Evolutionary conservation across 2,888 invertebrate species (phyloP), one percentile per base, ranked within the genome.

Genomic region (Stegophylla sp.): DNA sequence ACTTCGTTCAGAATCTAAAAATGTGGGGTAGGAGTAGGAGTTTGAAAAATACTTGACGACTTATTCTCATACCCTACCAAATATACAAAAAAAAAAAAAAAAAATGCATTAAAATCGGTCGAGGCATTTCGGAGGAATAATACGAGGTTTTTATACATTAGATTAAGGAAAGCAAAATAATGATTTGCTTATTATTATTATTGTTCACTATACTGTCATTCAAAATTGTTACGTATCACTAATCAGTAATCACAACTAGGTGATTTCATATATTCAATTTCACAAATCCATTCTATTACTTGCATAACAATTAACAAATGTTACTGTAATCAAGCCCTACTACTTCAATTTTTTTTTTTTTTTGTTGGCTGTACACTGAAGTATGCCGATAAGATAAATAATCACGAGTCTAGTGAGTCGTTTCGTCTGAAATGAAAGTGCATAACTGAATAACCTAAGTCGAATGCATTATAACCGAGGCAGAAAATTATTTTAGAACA

Each of bases 391-490:
- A 28, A 51, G 69, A 69, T 51, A 69, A 69, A 53, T n/a, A 12
- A 53, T 69, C 69, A 69, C 69, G 69, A 69, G 69, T 69, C 12
- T 34, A 69, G 13, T 15, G 34, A 51, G 5, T 51, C 34, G 34
- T 56, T 3, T 7, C 41, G 41, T 43, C 41, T 13, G 41, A 64
- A 12, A 64, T n/a, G 63, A 64, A 41, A 34, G 20, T 41, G 34
- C 13, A 34, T 20, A 34, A 34, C 34, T 41, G 34, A 5, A 34
- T 20, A 34, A 34, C 34, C 34, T 34, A 34, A 34, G 34, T 34
- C 34, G 7, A 34, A 34, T 34, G 34, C 7, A 34, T 34, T 34
- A 34, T 34, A 34, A 34, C 7, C 7, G 34, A 34, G 7, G 34
- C 7, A 34, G 7, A 34, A 34, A 34, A 34, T 34, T 5, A 7